Base-by-base conservation (phyloP, 2,113 vertebrate genomes). In the Microcebus ravelobensis region DNA sequence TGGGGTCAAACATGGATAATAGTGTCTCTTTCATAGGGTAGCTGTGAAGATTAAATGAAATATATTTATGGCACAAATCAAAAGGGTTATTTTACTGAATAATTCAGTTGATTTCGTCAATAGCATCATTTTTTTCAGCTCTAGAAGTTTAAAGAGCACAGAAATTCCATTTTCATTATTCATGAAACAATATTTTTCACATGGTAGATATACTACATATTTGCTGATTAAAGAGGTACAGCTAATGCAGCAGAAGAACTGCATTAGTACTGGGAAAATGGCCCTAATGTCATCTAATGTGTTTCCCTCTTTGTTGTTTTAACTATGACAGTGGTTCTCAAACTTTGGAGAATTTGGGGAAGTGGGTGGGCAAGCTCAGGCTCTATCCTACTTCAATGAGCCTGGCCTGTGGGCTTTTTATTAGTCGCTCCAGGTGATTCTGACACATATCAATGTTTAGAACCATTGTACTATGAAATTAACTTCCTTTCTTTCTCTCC, bases 111-210 rank as follows among this genome's bases (percentile, higher is more conserved):
- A 88, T 96, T 89, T 79, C 29, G 86, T 93, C 55, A 90, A 83
- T 20, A 77, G 50, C 45, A 77, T 57, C 23, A 68, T 63, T 76
- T 61, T 21, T 63, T 29, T 21, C 5, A 74, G 65, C 34, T 67
- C 34, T 77, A 81, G 45, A 94, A 70, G 52, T 90, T 84, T 27
- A 71, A 94, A 42, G 8, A 74, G n/a, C 21, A 68, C 71, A 86
- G 84, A 89, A 88, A 94, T 80, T 45, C 27, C 9, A 80, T 86
- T 86, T 97, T 82, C 68, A 87, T 8, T 95, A 77, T 70, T 89
- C 31, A 42, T 27, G 10, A 39, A 25, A 61, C 55, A 82, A 23
- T 39, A 10, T 57, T 74, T 93, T 94, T 42, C 65, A 88, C 20
- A 52, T 31, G 21, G 36, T 83, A 84, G 52, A 74, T 61, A 21